Percentiles rank a stretch among this genome's conserved stretches.
phyloP scores from a whole-genome alignment of 2,113 vertebrate genomes.

The Mustela lutreola region DNA sequence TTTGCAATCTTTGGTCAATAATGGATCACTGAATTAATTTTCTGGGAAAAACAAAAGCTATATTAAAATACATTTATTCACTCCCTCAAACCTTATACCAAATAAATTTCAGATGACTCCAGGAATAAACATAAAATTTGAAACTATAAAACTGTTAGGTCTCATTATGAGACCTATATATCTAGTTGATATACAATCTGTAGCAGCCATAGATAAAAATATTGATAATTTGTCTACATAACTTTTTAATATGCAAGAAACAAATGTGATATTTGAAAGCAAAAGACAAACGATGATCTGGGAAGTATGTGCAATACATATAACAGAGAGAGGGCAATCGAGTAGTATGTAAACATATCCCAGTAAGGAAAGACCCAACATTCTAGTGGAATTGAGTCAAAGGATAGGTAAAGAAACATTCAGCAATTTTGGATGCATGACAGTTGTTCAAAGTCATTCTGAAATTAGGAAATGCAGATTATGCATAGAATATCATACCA shows the following conservation, averaged over 20 bases:
- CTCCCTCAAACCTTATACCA: background rate
- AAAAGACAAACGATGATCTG: background rate
- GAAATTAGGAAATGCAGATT: background rate
- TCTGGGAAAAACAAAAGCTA: background rate
- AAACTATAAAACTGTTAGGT: background rate
- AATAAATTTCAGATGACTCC: background rate
- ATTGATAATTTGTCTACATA: background rate
- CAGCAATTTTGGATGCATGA: background rate
- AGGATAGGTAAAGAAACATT: background rate
- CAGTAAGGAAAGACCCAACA: background rate
- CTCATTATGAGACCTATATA: background rate
- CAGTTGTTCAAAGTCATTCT: background rate
- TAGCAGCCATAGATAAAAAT: background rate
- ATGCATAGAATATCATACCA: background rate
- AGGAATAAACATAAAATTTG: background rate
- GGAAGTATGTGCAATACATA: background rate
- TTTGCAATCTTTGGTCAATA: background rate
- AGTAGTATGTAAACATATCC: background rate
- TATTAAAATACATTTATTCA: background rate
- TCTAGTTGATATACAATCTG: background rate
- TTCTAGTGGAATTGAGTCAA: background rate
- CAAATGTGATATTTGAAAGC: background rate
- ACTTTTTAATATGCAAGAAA: background rate
- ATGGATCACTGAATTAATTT: background rate
- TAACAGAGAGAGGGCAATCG: background rate